phyloP scores from a whole-genome alignment of 1,140 invertebrate genomes.

The Propsilocerus akamusi region DNA sequence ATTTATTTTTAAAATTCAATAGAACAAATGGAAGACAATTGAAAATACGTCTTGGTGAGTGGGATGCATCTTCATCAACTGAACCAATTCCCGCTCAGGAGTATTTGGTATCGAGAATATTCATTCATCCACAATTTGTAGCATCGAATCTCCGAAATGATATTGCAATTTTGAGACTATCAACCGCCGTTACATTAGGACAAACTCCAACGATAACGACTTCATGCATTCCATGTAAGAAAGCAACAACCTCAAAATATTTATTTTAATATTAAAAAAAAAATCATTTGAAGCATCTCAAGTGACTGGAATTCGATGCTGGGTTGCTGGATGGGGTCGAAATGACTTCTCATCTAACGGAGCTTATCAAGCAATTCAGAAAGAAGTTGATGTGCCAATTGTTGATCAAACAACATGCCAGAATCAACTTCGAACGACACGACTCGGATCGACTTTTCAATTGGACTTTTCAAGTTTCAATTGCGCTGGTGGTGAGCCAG shows the following conservation, averaged over 20 bases:
- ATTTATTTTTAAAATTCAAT: background rate
- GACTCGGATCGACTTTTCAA: constrained; percentile 39
- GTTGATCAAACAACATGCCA: constrained; percentile 40
- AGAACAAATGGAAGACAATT: constrained; percentile 34
- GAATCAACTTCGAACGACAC: constrained; percentile 34
- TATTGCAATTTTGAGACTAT: constrained; percentile 42
- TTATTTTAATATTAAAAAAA: too few species aligned
- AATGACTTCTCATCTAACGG: constrained; percentile 45
- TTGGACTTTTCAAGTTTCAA: constrained; percentile 46
- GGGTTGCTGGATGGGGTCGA: constrained; percentile 40
- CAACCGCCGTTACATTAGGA: constrained; percentile 43
- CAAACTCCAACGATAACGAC: constrained; percentile 46
- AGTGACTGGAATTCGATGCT: constrained; percentile 42
- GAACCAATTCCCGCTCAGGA: constrained; percentile 41
- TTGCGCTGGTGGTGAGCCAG: constrained; percentile 54
- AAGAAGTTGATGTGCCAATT: constrained; percentile 51
- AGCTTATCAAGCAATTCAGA: constrained; percentile 42
- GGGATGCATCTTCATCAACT: constrained; percentile 36
- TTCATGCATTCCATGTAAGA: constrained; percentile 46
- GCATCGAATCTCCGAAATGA: constrained; percentile 45
- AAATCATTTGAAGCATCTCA: too few species aligned
- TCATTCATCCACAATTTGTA: constrained; percentile 43
- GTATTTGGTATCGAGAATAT: constrained; percentile 30
- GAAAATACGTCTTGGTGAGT: constrained; percentile 48
- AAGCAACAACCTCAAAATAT: too few species aligned